Evolutionary conservation across 2,888 invertebrate species (phyloP).

Genomic region (Tipula confusa): DNA sequence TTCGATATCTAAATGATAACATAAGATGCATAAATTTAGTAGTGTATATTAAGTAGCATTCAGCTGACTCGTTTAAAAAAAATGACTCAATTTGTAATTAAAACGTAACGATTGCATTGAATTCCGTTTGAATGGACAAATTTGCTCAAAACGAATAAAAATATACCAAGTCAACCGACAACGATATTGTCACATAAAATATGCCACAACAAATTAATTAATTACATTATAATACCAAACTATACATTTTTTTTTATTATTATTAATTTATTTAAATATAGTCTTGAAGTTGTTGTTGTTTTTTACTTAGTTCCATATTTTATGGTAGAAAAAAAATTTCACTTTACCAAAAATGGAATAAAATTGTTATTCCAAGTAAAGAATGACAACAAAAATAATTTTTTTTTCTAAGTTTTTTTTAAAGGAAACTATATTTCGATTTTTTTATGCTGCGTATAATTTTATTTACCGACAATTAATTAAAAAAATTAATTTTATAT

Average conservation of each 20-base stretch:
- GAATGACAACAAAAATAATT: not conserved
- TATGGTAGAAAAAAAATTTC: not conserved
- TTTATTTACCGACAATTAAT: not conserved
- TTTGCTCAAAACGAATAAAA: not conserved
- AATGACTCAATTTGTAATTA: not conserved
- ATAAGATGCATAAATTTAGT: not conserved
- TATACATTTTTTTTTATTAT: too few species aligned
- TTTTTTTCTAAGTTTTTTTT: not conserved
- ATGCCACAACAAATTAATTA: slow-evolving; percentile 20
- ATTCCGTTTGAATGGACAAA: not conserved
- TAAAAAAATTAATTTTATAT: not conserved
- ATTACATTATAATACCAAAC: slow-evolving; percentile 1
- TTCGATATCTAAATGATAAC: not conserved
- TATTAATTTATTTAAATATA: not conserved
- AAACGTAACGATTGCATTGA: not conserved
- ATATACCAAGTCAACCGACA: slow-evolving; percentile 7
- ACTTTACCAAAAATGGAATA: slow-evolving; percentile 12
- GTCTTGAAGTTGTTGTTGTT: slow-evolving; percentile 12
- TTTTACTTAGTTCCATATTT: not conserved
- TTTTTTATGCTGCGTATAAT: not conserved
- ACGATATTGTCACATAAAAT: slow-evolving; percentile 25
- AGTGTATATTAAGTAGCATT: too few species aligned
- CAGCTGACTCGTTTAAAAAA: not conserved
- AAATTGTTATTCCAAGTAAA: slow-evolving; percentile 3
- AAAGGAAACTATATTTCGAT: slow-evolving; percentile 4